Base-by-base conservation (phyloP, 1,140 invertebrate genomes). In the Cydia amplana region DNA sequence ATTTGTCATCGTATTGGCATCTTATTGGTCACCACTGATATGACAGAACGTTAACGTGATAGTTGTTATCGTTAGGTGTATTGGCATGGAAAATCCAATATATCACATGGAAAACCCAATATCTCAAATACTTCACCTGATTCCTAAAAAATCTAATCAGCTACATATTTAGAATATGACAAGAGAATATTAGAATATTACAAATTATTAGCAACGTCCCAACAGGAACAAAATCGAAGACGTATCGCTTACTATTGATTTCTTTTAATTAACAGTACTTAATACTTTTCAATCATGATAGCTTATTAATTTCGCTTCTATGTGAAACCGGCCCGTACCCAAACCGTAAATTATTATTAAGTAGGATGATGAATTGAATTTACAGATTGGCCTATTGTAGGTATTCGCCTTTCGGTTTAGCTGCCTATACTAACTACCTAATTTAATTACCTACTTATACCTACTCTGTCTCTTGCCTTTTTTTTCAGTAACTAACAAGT, bases 211-310 rank as follows among this genome's bases (percentile, higher is more conserved):
- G 49, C 73, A 72, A 60, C 16, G 43, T 23, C 74, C 77, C 82
- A 82, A 73, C 76, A 74, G 70, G 75, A 72, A 78, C 80, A 81
- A 80, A 85, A 83, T 79, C 79, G 83, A 82, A 84, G 78, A 77
- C 76, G 85, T 85, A 81, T 83, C 79, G 88, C 88, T 90, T 90
- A 70, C 65, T 36, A 18, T 70, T 20, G 10, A 25, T 55, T 51
- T 73, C 49, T 55, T 55, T 49, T 18, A 10, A 60, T 60, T 55
- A 73, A 49, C 72, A 73, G 43, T 51, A 51, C 43, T 73, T 49
- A n/a, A n/a, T n/a, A 51, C 23, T 73, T 49, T 49, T 73, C 43
- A 73, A 73, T 73, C 65, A 73, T 73, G 46, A 28, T 7, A 25
- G 49, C 49, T 51, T 51, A 73, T 55, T 49, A 73, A 51, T 55